These are phyloP conservation scores for Clarias macrocephalus DNA, from an alignment of 2,113 vertebrate genomes.

Conservation along the genomic window DNA sequence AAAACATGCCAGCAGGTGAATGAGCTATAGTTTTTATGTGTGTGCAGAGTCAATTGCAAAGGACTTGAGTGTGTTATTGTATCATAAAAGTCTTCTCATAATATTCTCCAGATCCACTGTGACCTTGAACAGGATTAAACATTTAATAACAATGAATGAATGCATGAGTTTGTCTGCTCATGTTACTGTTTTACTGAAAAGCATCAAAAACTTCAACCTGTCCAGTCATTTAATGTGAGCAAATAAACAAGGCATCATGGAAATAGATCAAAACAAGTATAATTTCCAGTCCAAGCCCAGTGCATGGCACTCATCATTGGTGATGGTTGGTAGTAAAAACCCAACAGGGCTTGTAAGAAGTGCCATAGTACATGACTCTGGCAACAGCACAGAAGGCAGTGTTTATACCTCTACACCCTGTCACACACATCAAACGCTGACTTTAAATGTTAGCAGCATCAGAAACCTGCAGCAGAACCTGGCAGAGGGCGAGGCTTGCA, in stretches of 20 bases:
- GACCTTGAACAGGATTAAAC: background rate
- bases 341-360: background rate
- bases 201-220: background rate
- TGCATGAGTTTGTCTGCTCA: background rate
- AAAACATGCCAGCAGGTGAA: background rate
- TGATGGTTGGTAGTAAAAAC: slow-evolving; percentile 1
- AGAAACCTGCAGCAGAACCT: slow-evolving; percentile 55
- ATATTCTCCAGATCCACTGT: background rate
- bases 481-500: slow-evolving; percentile 50
- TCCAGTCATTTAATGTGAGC: background rate
- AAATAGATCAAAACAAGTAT: slow-evolving; percentile 7
- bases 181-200: background rate
- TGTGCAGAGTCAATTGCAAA: background rate
- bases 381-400: slow-evolving; percentile 3
- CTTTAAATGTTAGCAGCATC: slow-evolving; percentile 13
- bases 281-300: slow-evolving; percentile 10
- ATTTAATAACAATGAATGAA: background rate
- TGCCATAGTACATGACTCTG: slow-evolving; percentile 12
- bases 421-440: background rate
- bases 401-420: slow-evolving; percentile 29
- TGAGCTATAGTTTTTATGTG: background rate
- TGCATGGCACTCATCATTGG: background rate
- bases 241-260: slow-evolving; percentile 1
- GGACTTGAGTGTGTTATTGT: background rate
- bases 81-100: background rate